Conservation (phyloP, 1,140 invertebrate genomes). For the Drosophila kohkoa region DNA sequence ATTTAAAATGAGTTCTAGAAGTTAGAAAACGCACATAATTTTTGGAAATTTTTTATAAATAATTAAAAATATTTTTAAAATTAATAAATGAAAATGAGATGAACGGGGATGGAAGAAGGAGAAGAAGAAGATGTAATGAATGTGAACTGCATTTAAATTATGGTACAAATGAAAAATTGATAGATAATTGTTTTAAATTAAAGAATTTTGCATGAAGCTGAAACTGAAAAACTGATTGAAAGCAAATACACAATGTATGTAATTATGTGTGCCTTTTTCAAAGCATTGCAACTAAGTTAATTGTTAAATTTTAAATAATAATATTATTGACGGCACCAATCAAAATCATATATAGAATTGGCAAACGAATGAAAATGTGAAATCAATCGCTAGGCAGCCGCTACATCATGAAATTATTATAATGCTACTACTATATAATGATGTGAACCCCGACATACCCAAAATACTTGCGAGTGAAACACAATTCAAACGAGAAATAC, state of each 20-base stretch:
- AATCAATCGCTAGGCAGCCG: slow-evolving; percentile 30
- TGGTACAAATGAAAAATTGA: slow-evolving; percentile 66
- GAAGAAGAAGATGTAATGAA: slow-evolving; percentile 10
- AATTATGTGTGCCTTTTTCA: slow-evolving; percentile 68
- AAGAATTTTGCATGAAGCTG: slow-evolving; percentile 63
- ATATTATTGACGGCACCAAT: slow-evolving; percentile 33
- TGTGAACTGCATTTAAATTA: slow-evolving; percentile 78
- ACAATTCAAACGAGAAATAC: slow-evolving; percentile 26
- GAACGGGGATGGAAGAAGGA: slow-evolving; percentile 1
- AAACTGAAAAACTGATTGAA: slow-evolving; percentile 21
- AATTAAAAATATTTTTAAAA: slow-evolving; percentile 36
- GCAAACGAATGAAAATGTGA: slow-evolving; percentile 2
- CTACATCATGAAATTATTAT: slow-evolving; percentile 66
- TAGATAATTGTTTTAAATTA: slow-evolving; percentile 67
- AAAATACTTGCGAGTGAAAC: slow-evolving; percentile 21
- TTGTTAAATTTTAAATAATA: slow-evolving; percentile 48
- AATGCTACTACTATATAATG: slow-evolving; percentile 14
- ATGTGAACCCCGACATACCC: slow-evolving; percentile 63
- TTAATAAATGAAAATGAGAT: slow-evolving; percentile 16
- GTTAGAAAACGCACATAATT: slow-evolving; percentile 12
- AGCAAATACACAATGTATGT: slow-evolving; percentile 36
- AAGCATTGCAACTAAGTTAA: slow-evolving; percentile 46
- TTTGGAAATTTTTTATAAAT: slow-evolving; percentile 27
- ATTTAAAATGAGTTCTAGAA: slow-evolving; percentile 66
- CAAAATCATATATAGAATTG: slow-evolving; percentile 27